phyloP scores from a whole-genome alignment of 2,113 vertebrate genomes.

The Alligator sinensis region DNA sequence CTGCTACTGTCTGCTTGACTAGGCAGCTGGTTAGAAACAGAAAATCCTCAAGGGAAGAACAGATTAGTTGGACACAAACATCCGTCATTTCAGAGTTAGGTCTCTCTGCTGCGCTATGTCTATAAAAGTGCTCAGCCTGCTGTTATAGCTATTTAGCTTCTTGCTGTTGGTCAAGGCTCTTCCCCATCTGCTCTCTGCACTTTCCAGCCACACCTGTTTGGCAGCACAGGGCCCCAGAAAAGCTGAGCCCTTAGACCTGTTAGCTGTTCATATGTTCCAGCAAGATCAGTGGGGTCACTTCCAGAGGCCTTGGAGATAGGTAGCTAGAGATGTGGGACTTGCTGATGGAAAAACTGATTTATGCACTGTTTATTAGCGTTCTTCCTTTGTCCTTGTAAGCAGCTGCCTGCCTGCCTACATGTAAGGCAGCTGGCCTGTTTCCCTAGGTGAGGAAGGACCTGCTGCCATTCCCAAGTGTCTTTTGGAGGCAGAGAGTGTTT shows the following conservation, averaged over 20 bases:
- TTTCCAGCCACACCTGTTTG: neutral
- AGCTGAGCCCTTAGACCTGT: neutral
- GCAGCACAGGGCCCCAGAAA: neutral
- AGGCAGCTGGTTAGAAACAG: neutral
- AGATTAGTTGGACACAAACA: neutral
- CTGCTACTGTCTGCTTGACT: neutral
- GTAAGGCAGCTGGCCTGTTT: neutral
- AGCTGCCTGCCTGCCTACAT: neutral
- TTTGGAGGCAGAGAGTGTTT: no score
- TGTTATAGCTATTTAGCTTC: neutral
- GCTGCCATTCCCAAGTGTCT: neutral
- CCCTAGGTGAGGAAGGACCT: fast-evolving
- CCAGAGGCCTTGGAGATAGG: fast-evolving
- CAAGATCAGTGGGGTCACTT: fast-evolving
- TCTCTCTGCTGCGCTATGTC: neutral
- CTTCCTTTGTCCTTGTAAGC: neutral
- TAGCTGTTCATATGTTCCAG: fast-evolving
- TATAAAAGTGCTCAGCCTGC: neutral
- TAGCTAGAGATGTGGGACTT: neutral
- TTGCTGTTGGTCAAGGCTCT: neutral
- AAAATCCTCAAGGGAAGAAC: neutral
- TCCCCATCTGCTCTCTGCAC: fast-evolving
- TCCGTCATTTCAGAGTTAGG: neutral
- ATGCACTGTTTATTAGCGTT: neutral
- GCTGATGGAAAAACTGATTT: neutral